Evolutionary conservation across 2,888 invertebrate species (phyloP), one percentile per base, ranked within the genome.

Genomic region (Drosophila nr. perissopoda): DNA sequence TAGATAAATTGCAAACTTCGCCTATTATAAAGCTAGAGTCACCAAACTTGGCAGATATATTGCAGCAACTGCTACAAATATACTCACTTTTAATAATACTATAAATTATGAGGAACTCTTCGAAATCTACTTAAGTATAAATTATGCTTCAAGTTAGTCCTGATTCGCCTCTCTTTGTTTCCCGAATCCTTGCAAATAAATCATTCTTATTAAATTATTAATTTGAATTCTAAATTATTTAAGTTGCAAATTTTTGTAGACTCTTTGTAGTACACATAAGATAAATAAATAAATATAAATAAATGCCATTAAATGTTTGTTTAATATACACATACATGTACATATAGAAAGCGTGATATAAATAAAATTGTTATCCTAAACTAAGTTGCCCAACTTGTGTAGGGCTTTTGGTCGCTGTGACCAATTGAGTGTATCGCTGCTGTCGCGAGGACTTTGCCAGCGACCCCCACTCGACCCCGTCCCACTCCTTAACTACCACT

Each of bases 361-460:
- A 51, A 29, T 13, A 0, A 21, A 48, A 34, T 13, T 18, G 40
- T 21, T 27, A 7, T 51, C 21, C 21, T 21, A 29, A 76, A 61
- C 56, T 52, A 27, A 49, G 6, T n/a, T 36, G 42, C 65, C 46
- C 8, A 54, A 46, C 25, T 38, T 48, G 13, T 53, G 63, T 63
- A 76, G 79, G 54, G 79, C 56, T 70, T 62, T 64, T 69, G 42
- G 62, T 42, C 60, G 33, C 66, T 59, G 62, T 57, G 75, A 53
- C 62, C 79, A 74, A 77, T 74, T 74, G 70, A 77, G 79, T 58
- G 75, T 58, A 79, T 53, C 33, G 62, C 51, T 64, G 63, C 60
- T 53, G 54, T 57, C 60, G 51, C 51, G 49, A 51, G 27, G 3
- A 53, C 52, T 51, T 54, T 59, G 40, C 46, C 40, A 40, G 42